These are phyloP conservation scores for Pygmarrhopalites habei DNA, from an alignment of 1,140 invertebrate species.

Conservation along the genomic window DNA sequence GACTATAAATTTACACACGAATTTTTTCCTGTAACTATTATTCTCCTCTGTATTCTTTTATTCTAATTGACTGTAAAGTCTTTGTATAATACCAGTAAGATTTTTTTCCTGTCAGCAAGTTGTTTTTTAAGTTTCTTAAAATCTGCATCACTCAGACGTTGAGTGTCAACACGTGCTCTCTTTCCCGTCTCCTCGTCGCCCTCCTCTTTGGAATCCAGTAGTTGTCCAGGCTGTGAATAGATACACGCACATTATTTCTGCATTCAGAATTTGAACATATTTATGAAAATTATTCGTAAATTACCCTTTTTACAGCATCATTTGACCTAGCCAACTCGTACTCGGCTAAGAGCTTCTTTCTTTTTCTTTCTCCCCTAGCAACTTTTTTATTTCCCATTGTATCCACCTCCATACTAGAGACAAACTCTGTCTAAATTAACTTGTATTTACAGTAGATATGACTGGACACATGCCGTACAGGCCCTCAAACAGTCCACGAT, in stretches of 20 bases:
- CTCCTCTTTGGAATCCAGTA: slow-evolving; percentile 21
- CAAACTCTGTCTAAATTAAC: no score
- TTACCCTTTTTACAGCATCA: slow-evolving; percentile 30
- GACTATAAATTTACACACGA: slow-evolving; percentile 25
- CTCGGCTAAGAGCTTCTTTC: slow-evolving; percentile 23
- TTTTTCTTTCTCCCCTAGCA: slow-evolving; percentile 15
- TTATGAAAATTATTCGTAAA: neutral
- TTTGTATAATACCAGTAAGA: slow-evolving; percentile 47
- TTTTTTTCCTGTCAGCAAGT: slow-evolving; percentile 51
- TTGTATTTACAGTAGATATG: no score
- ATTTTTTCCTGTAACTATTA: no score
- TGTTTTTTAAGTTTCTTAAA: slow-evolving; percentile 51
- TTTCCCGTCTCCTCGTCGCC: slow-evolving; percentile 6
- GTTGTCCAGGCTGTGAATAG: slow-evolving; percentile 24
- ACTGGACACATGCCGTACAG: no score
- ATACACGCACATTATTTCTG: neutral
- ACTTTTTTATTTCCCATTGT: slow-evolving; percentile 1
- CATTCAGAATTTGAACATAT: neutral
- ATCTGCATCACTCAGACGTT: slow-evolving; percentile 47
- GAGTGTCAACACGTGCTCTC: slow-evolving; percentile 10
- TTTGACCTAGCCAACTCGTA: slow-evolving; percentile 25
- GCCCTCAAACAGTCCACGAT: no score
- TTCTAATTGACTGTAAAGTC: slow-evolving; percentile 51
- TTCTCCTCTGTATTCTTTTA: no score
- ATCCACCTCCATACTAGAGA: no score